Conservation (phyloP, 2,888 invertebrate genomes). For the Macroteleia sp. region DNA sequence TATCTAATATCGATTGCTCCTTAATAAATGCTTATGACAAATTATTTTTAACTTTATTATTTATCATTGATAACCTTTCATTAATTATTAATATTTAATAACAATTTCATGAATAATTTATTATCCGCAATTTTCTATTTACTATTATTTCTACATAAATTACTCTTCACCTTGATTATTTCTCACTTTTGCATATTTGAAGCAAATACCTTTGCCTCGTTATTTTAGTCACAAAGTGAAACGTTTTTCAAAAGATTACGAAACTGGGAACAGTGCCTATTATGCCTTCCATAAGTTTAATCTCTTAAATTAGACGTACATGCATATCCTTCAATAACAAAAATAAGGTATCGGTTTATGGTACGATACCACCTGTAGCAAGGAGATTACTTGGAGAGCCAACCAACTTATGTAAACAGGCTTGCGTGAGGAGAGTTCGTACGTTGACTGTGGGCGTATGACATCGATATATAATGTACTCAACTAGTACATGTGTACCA, state of each 20-base stretch:
- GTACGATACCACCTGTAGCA: conserved; percentile 73
- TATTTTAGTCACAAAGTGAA: too few species aligned
- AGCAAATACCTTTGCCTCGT: too few species aligned
- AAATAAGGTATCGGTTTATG: conserved; percentile 39
- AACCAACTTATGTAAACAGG: conserved; percentile 75
- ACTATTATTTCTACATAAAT: too few species aligned
- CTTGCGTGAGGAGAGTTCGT: conserved; percentile 74
- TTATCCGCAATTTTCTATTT: too few species aligned
- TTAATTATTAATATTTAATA: too few species aligned
- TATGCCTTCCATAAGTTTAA: conserved; percentile 18
- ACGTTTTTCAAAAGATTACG: background rate
- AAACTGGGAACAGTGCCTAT: background rate
- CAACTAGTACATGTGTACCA: conserved; percentile 61
- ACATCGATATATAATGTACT: conserved; percentile 72
- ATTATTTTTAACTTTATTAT: too few species aligned
- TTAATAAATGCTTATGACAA: too few species aligned
- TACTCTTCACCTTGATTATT: too few species aligned
- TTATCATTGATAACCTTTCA: too few species aligned
- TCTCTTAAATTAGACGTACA: conserved; percentile 27
- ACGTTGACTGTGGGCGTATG: conserved; percentile 68
- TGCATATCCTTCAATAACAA: conserved; percentile 10
- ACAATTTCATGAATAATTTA: too few species aligned
- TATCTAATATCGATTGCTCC: too few species aligned
- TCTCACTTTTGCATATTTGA: too few species aligned
- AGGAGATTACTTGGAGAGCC: conserved; percentile 62